These are phyloP conservation scores for Hipparchia semele DNA, from an alignment of 2,888 invertebrate genomes.

Conservation along the genomic window DNA sequence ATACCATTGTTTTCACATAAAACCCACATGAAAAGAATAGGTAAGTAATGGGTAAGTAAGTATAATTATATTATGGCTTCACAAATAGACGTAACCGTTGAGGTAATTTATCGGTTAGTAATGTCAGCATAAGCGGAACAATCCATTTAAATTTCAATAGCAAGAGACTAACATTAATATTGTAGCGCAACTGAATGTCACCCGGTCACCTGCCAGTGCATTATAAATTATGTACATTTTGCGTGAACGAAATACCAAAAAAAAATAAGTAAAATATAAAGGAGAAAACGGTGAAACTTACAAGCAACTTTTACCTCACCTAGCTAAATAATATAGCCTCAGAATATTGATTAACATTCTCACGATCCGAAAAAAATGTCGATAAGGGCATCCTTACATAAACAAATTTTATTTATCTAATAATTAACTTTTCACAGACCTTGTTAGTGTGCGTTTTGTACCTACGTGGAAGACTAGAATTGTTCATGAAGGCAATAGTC, in stretches of 20 bases:
- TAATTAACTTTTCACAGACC: no score
- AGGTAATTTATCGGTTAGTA: constrained; percentile 11
- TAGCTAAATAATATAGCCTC: no score
- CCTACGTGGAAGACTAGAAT: no score
- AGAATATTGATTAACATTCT: no score
- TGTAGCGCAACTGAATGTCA: constrained; percentile 9
- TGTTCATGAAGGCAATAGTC: no score
- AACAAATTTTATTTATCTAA: no score
- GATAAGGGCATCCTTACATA: no score
- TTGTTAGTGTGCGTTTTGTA: no score
- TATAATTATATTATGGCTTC: neutral
- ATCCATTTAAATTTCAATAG: constrained; percentile 13
- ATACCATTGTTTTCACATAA: neutral
- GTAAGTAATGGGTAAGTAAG: neutral
- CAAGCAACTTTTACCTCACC: no score
- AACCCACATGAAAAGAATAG: neutral
- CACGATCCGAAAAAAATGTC: no score
- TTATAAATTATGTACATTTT: constrained; percentile 11
- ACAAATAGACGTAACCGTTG: constrained; percentile 1
- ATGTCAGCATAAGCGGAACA: constrained; percentile 20
- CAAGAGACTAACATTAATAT: constrained; percentile 4
- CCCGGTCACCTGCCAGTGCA: neutral
- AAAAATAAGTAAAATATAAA: neutral
- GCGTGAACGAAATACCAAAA: neutral
- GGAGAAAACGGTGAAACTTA: no score